phyloP scores from a whole-genome alignment of 2,888 invertebrate genomes.

The Salticus scenicus region DNA sequence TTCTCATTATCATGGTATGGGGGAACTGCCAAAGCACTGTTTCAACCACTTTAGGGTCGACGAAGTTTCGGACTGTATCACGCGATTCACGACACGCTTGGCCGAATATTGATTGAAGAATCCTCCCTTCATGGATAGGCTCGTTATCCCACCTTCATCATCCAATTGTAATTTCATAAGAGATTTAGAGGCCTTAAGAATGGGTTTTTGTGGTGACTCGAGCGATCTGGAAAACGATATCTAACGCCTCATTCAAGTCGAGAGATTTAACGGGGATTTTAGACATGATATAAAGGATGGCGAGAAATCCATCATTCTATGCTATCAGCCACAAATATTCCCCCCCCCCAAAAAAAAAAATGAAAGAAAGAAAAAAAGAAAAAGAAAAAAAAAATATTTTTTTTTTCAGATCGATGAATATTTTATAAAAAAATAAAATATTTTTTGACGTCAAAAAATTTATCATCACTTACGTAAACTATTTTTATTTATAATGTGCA shows the following conservation, averaged over 20 bases:
- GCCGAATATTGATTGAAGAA: conserved; percentile 19
- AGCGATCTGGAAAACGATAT: background rate
- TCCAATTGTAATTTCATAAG: conserved; percentile 15
- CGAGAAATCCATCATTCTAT: background rate
- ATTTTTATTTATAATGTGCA: no score
- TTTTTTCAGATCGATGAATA: no score
- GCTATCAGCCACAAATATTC: no score
- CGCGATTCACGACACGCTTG: conserved; percentile 15
- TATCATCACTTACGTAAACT: no score
- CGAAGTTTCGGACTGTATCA: background rate
- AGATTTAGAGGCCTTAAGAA: conserved; percentile 13
- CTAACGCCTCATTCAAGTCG: background rate
- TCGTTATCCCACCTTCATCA: background rate
- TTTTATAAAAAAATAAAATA: no score
- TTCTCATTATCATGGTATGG: conserved; percentile 8
- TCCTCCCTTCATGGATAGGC: background rate
- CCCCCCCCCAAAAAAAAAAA: no score
- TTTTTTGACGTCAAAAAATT: no score
- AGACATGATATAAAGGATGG: background rate
- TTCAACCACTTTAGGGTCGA: conserved; percentile 21
- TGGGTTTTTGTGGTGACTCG: background rate
- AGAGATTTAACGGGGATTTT: background rate
- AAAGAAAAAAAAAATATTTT: no score
- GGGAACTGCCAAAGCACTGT: conserved; percentile 12
- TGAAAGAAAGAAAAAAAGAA: no score